These are phyloP conservation scores for Spondyliosoma cantharus DNA, from an alignment of 2,797 vertebrate species.

Conservation along the genomic window DNA sequence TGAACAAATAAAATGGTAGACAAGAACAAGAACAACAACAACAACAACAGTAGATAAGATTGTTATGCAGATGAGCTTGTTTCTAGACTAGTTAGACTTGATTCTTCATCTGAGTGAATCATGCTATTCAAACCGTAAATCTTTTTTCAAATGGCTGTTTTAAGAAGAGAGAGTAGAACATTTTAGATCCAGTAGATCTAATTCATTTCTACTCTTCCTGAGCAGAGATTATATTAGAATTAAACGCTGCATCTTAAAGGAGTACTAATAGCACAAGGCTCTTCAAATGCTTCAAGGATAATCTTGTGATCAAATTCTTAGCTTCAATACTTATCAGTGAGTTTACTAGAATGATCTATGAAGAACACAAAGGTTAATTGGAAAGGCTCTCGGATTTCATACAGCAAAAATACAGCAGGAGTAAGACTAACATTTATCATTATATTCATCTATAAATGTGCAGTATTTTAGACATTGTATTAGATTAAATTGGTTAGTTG, in stretches of 20 bases:
- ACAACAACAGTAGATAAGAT: not conserved
- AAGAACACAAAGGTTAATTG: constrained; percentile 16
- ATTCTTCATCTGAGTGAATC: not conserved
- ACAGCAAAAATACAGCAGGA: not conserved
- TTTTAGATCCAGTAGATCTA: not conserved
- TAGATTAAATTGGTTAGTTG: not conserved
- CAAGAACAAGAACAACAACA: too few relatives aligned
- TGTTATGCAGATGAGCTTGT: not conserved
- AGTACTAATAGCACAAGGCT: constrained; percentile 1
- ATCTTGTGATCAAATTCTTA: constrained; percentile 34
- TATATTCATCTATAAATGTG: not conserved
- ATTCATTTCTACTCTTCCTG: not conserved
- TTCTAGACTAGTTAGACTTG: not conserved
- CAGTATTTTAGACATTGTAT: not conserved
- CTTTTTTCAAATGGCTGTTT: not conserved
- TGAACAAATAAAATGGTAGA: not conserved
- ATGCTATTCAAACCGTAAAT: not conserved
- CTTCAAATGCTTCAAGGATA: constrained; percentile 7
- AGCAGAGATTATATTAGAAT: not conserved
- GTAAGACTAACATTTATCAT: not conserved
- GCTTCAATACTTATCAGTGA: not conserved
- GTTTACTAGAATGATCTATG: not conserved
- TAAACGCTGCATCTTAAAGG: not conserved
- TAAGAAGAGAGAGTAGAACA: not conserved
- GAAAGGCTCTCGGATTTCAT: not conserved